Evolutionary conservation across 2,113 vertebrate genomes (phyloP).

Genomic region (Passer domesticus): DNA sequence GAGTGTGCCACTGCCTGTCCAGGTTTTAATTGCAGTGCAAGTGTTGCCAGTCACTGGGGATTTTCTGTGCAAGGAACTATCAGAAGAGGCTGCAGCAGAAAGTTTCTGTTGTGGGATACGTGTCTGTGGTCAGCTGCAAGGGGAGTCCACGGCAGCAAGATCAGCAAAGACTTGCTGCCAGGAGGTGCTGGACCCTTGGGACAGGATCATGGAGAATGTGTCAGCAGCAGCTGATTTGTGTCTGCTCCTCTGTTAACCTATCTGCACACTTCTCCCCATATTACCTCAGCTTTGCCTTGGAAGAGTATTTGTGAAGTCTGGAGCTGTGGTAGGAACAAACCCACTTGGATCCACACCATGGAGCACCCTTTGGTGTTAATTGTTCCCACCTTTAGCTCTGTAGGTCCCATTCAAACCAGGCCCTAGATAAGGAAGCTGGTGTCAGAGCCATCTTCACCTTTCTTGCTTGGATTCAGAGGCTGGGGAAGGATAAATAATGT

Average conservation of each 20-base stretch:
- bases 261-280: not conserved
- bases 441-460: not conserved
- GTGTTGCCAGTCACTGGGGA: not conserved
- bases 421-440: not conserved
- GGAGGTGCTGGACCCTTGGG: not conserved
- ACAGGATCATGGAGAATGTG: accelerated
- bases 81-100: not conserved
- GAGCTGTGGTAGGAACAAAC: not conserved
- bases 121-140: not conserved
- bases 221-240: not conserved
- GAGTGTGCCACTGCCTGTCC: accelerated
- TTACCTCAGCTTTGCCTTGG: not conserved
- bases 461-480: not conserved
- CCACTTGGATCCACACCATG: not conserved
- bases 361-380: not conserved
- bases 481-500: not conserved
- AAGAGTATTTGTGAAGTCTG: not conserved
- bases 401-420: not conserved
- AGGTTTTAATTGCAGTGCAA: not conserved
- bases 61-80: not conserved
- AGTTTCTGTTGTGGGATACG: accelerated
- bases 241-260: not conserved
- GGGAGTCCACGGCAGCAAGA: not conserved
- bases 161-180: not conserved
- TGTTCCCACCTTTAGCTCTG: not conserved